A percentile compares a stretch with the other conserved stretches of the same genome.
These are phyloP conservation scores for Lycia hirtaria DNA, from an alignment of 2,888 invertebrate species.

Conservation along the genomic window DNA sequence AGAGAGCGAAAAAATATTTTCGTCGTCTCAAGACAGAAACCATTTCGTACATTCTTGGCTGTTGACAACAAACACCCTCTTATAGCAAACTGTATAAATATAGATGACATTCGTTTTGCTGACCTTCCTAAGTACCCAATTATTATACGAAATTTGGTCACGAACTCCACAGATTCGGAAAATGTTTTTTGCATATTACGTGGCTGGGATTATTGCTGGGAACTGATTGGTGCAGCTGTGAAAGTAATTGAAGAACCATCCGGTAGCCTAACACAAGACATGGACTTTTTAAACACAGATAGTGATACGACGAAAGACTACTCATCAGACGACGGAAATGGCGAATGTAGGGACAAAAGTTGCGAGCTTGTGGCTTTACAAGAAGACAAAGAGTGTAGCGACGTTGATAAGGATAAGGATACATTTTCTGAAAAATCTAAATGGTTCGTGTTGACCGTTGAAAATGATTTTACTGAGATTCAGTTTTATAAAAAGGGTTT, in stretches of 20 bases:
- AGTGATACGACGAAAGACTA: not conserved
- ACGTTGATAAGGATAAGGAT: slow-evolving; percentile 20
- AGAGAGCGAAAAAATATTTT: slow-evolving; percentile 68
- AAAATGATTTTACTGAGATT: slow-evolving; percentile 83
- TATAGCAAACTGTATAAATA: slow-evolving; percentile 67
- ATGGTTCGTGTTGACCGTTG: slow-evolving; percentile 85
- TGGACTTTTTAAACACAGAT: slow-evolving; percentile 1
- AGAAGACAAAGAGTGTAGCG: not conserved
- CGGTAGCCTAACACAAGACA: slow-evolving; percentile 2
- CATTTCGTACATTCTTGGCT: slow-evolving; percentile 71
- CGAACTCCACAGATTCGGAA: slow-evolving; percentile 61
- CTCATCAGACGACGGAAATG: slow-evolving; percentile 4
- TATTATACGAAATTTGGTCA: slow-evolving; percentile 70
- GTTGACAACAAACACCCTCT: slow-evolving; percentile 56
- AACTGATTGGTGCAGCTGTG: slow-evolving; percentile 70
- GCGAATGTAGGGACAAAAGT: slow-evolving; percentile 1
- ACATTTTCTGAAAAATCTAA: slow-evolving; percentile 58
- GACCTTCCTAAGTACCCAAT: slow-evolving; percentile 69
- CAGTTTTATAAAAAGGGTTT: slow-evolving; percentile 79
- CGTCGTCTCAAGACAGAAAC: slow-evolving; percentile 61
- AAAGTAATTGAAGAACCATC: slow-evolving; percentile 51
- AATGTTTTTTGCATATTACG: slow-evolving; percentile 74
- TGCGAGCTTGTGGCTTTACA: not conserved
- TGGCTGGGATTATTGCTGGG: slow-evolving; percentile 74
- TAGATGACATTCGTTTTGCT: slow-evolving; percentile 65